A percentile compares a stretch with the other conserved stretches of the same genome.
Evolutionary conservation across 2,888 invertebrate genomes (phyloP).

Genomic region (Troides helena): DNA sequence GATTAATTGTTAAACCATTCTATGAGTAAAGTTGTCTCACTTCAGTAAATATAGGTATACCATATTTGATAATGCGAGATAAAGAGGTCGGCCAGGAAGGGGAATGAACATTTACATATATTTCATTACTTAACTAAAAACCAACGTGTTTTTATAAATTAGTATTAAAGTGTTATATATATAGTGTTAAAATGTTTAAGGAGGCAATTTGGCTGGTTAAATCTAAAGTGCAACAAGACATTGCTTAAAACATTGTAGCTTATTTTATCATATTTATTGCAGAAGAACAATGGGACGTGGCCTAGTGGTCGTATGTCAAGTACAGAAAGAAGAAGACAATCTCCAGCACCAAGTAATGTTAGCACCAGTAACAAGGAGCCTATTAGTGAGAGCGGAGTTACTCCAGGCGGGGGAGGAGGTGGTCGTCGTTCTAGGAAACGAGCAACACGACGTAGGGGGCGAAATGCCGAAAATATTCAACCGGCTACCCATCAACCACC

Average conservation of each 20-base stretch:
- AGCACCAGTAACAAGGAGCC: conserved; percentile 23
- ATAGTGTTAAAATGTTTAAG: too few relatives aligned
- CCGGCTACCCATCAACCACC: conserved; percentile 43
- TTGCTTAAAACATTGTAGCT: not conserved
- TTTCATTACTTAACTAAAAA: too few relatives aligned
- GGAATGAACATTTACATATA: too few relatives aligned
- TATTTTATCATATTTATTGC: conserved; percentile 18
- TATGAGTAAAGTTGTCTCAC: too few relatives aligned
- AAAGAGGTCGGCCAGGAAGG: too few relatives aligned
- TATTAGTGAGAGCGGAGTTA: conserved; percentile 30
- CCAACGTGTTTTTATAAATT: too few relatives aligned
- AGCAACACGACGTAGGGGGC: conserved; percentile 39
- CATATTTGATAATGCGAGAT: too few relatives aligned
- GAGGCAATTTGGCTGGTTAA: too few relatives aligned
- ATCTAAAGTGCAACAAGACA: not conserved
- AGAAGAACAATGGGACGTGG: conserved; percentile 59
- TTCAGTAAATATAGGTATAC: too few relatives aligned
- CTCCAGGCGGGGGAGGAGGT: conserved; percentile 33
- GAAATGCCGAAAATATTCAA: conserved; percentile 46
- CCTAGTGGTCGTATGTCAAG: conserved; percentile 57
- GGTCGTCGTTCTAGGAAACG: conserved; percentile 39
- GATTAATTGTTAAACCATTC: too few relatives aligned
- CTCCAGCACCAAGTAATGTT: conserved; percentile 44
- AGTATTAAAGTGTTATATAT: too few relatives aligned
- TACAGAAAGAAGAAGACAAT: conserved; percentile 58